These are phyloP conservation scores for Melinopterus prodromus DNA, from an alignment of 2,888 invertebrate genomes.

Conservation along the genomic window DNA sequence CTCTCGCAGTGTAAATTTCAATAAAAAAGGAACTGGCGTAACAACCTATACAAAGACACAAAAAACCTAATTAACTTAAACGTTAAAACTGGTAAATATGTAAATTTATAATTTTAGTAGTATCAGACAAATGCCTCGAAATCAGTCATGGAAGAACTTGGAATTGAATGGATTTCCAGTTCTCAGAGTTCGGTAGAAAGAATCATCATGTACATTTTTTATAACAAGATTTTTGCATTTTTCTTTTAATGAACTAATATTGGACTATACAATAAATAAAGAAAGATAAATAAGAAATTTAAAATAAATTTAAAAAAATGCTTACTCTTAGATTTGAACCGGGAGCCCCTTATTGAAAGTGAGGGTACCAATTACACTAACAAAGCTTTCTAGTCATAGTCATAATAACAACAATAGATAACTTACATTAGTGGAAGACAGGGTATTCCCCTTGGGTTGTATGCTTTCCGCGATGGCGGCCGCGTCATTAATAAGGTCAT, in stretches of 20 bases:
- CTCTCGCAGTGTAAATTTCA: conserved; percentile 90
- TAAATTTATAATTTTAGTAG: conserved; percentile 13
- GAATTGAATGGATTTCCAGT: conserved; percentile 53
- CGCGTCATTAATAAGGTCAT: conserved; percentile 87
- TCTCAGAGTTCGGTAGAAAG: conserved; percentile 38
- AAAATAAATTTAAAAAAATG: too few relatives aligned
- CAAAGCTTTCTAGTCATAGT: too few relatives aligned
- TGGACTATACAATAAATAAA: too few relatives aligned
- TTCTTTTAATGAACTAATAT: not conserved
- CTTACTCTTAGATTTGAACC: too few relatives aligned
- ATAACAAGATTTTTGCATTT: not conserved
- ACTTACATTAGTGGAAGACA: conserved; percentile 88
- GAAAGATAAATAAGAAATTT: too few relatives aligned
- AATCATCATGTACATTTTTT: not conserved
- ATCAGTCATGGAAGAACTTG: conserved; percentile 45
- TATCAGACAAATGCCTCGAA: conserved; percentile 54
- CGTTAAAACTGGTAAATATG: conserved; percentile 20
- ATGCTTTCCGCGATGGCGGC: conserved; percentile 94
- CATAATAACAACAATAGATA: conserved; percentile 14
- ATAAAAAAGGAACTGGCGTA: conserved; percentile 91
- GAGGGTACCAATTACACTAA: conserved; percentile 16
- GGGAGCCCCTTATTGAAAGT: not conserved
- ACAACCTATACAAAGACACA: conserved; percentile 70
- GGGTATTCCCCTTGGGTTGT: conserved; percentile 97
- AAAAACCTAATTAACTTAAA: conserved; percentile 28